Evolutionary conservation across 2,888 invertebrate species (phyloP), one percentile per base, ranked within the genome.

Genomic region (Sialis fuliginosa): DNA sequence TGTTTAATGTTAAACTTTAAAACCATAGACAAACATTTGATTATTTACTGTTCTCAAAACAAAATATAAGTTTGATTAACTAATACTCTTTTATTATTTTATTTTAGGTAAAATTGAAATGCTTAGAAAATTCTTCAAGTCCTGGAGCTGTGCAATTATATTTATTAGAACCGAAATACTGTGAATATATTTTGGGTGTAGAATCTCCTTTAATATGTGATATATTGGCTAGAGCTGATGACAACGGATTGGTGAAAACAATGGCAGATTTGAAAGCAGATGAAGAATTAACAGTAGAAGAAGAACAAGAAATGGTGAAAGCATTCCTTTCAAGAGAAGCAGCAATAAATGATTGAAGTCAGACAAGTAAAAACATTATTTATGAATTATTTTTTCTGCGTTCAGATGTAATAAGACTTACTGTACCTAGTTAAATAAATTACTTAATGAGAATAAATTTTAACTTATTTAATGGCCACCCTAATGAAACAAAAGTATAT

Each of bases 151-250:
- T 95, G 0, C 82, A 90, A 0, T 70, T 96, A 49, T 93, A 88
- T 61, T 68, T 97, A 13, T 64, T 91, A 4, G 97, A 97, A 61
- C 95, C 96, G 0, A 79, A 81, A 58, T 83, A 86, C 0, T 97
- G 97, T 60, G 87, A 92, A 64, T 97, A 97, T 62, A 81, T 92
- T 47, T 68, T 98, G 45, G 89, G 87, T n/a, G 89, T 97, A 0
- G 95, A 96, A 61, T 91, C 95, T 0, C 83, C 87, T 0, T 65
- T 93, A 6, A 81, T 96, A 54, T 95, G 95, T 66, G 79, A 86
- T 56, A 77, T 95, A 52, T 64, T 93, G 45, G 76, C 81, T 2
- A 69, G 78, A 51, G 88, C 86, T 1, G 89, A 93, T 63, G 79
- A 85, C 31, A 70, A 83, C 57, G 93, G 91, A 4, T 66, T 90